A percentile compares a stretch with the other conserved stretches of the same genome.
Conservation (phyloP, 2,888 invertebrate species). For the Phymatocera aterrima region DNA sequence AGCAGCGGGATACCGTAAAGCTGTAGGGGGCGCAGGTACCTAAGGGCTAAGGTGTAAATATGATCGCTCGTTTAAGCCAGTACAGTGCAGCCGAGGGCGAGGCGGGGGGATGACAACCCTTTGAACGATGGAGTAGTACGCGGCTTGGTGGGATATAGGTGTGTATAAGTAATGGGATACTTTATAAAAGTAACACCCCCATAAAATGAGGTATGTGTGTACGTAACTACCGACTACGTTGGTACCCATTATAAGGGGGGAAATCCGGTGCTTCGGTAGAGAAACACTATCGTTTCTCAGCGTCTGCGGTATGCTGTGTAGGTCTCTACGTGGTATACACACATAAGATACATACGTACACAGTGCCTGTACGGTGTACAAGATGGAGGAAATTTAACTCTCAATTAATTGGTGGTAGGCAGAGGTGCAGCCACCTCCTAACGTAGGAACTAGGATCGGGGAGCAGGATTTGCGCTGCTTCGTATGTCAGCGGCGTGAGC, state of each 20-base stretch:
- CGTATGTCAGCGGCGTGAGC: constrained; percentile 42
- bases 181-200: constrained; percentile 41
- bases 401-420: constrained; percentile 55
- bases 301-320: too few relatives aligned
- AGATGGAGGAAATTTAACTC: constrained; percentile 53
- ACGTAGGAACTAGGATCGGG: too few relatives aligned
- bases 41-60: constrained; percentile 22
- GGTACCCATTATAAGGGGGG: not conserved
- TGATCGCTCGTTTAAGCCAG: constrained; percentile 24
- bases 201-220: constrained; percentile 11
- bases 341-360: too few relatives aligned
- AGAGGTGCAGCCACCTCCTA: not conserved
- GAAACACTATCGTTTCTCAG: not conserved
- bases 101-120: constrained; percentile 16
- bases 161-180: constrained; percentile 32
- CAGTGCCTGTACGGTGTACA: too few relatives aligned
- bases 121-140: constrained; percentile 21
- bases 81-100: not conserved
- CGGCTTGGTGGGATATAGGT: too few relatives aligned
- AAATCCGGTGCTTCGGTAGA: constrained; percentile 37
- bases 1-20: constrained; percentile 42
- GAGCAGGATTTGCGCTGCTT: constrained; percentile 71
- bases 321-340: not conserved
- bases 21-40: not conserved
- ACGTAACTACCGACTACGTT: too few relatives aligned